Conservation (phyloP, 1,140 invertebrate genomes). For the Arctopsyche grandis region DNA sequence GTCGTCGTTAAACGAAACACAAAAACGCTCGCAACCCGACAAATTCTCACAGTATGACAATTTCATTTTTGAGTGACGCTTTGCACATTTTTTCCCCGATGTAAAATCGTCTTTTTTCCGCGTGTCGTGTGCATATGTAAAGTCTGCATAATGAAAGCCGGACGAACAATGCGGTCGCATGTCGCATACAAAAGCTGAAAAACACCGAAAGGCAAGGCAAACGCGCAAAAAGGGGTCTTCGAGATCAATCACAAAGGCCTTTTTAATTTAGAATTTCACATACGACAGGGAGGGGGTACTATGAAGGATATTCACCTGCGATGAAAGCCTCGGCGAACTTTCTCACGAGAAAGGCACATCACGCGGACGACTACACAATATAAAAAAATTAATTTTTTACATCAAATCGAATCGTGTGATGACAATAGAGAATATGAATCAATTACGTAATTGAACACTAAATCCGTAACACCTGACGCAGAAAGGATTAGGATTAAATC, state of each 20-base stretch:
- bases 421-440: not conserved
- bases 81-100: too few species aligned
- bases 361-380: not conserved
- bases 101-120: not conserved
- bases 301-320: not conserved
- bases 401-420: not conserved
- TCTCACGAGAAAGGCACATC: not conserved
- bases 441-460: not conserved
- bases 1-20: too few species aligned
- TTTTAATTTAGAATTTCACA: slow-evolving; percentile 18
- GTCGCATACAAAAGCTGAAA: slow-evolving; percentile 16
- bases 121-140: slow-evolving; percentile 4
- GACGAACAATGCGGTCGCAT: slow-evolving; percentile 23
- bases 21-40: too few species aligned
- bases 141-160: not conserved
- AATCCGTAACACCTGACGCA: not conserved
- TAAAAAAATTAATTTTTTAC: not conserved
- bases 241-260: slow-evolving; percentile 24
- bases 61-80: too few species aligned
- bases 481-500: not conserved
- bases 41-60: too few species aligned
- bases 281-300: not conserved
- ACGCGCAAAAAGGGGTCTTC: not conserved
- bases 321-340: not conserved
- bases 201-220: slow-evolving; percentile 4